Percentiles rank a stretch among this genome's conserved stretches.
These are phyloP conservation scores for Porites divaricata DNA, from an alignment of 92 coral and sea anemone genomes.

Conservation along the genomic window DNA sequence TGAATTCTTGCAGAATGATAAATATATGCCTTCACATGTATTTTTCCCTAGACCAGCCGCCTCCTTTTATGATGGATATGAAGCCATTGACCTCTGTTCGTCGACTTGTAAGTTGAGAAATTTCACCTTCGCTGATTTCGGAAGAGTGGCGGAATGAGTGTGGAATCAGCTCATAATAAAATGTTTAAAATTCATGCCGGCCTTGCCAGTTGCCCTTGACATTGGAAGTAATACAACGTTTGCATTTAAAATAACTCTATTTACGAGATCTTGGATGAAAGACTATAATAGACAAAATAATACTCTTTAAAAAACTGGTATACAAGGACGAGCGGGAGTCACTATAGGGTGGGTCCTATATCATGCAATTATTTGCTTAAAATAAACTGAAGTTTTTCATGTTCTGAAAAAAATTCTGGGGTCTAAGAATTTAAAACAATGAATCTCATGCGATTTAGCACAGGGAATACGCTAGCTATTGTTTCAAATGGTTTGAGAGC, in stretches of 20 bases:
- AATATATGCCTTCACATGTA: too few species aligned
- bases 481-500: background rate
- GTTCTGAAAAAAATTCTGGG: conserved; percentile 18
- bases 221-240: background rate
- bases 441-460: background rate
- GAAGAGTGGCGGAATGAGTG: too few species aligned
- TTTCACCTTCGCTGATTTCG: too few species aligned
- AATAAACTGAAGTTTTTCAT: conserved; percentile 15
- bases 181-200: background rate
- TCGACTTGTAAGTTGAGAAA: too few species aligned
- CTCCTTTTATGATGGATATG: too few species aligned
- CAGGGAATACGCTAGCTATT: background rate
- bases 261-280: background rate
- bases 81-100: too few species aligned
- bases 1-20: too few species aligned
- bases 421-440: background rate
- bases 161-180: background rate
- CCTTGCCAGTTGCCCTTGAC: background rate
- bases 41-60: too few species aligned
- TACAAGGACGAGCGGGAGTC: background rate
- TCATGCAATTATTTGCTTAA: background rate
- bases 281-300: background rate
- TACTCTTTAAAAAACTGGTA: background rate
- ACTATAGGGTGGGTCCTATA: background rate
- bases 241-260: background rate